phyloP scores from a whole-genome alignment of 64 coral and sea anemone genomes.

The Acropora yongei region DNA sequence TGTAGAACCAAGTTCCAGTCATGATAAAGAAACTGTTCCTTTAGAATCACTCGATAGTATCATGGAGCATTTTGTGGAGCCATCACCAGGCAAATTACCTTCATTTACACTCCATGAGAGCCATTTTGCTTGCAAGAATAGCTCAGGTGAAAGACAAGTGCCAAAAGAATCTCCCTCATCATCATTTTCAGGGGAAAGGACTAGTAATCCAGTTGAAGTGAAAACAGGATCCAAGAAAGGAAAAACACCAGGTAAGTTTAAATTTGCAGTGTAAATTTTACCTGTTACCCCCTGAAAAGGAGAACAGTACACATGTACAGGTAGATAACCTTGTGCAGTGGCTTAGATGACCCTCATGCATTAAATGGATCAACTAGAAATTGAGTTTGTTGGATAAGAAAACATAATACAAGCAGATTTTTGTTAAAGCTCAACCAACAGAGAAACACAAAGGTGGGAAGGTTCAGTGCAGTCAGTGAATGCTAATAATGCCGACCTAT shows the following conservation, averaged over 20 bases:
- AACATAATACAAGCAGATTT: no score
- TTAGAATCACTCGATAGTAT: not conserved
- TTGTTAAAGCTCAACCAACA: no score
- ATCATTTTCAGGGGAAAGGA: not conserved
- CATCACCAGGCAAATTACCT: not conserved
- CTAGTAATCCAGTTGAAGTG: not conserved
- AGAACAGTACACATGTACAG: no score
- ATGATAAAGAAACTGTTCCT: not conserved
- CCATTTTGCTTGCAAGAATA: not conserved
- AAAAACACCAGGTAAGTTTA: conserved; percentile 15
- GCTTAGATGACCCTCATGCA: no score
- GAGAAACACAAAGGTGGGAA: no score
- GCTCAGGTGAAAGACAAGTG: not conserved
- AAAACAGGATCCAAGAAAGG: not conserved
- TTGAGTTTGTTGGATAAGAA: no score
- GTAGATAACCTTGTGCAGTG: no score
- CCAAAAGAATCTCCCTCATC: not conserved
- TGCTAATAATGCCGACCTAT: no score
- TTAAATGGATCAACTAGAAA: no score
- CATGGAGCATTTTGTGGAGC: not conserved
- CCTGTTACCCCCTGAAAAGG: no score
- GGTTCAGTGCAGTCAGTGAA: no score
- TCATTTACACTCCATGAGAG: not conserved
- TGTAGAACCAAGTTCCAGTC: not conserved
- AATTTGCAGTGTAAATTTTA: not conserved